Conservation (phyloP, 2,113 vertebrate species). For the Amblyornis subalaris region DNA sequence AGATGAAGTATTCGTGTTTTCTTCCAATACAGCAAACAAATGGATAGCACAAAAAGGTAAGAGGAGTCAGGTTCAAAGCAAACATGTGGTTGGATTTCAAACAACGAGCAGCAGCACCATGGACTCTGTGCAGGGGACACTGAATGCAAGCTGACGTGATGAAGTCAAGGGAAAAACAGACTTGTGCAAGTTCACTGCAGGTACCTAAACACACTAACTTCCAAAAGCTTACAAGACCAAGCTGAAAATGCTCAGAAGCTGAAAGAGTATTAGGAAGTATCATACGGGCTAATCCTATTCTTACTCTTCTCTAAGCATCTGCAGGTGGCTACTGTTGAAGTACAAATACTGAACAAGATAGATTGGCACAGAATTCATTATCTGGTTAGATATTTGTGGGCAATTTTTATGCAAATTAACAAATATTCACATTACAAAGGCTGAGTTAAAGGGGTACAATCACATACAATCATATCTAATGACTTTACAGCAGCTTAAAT, state of each 20-base stretch:
- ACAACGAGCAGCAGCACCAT: accelerated
- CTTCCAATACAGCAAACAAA: background rate
- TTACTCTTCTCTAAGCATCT: background rate
- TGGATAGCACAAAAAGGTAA: background rate
- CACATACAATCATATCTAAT: background rate
- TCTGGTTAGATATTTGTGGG: background rate
- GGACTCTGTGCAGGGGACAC: background rate
- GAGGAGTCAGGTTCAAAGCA: background rate
- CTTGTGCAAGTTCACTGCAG: background rate
- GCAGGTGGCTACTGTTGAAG: background rate
- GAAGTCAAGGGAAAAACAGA: background rate
- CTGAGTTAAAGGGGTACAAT: background rate
- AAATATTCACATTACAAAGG: background rate
- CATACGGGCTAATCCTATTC: background rate
- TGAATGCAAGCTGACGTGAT: background rate
- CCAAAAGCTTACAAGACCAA: background rate
- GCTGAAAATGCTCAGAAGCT: background rate
- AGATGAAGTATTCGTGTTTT: background rate
- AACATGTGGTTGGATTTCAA: background rate
- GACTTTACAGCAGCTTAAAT: background rate
- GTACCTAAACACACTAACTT: background rate
- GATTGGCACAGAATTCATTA: background rate
- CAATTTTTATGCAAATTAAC: background rate
- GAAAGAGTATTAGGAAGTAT: background rate
- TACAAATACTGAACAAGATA: background rate